Base-by-base conservation (phyloP, 2,113 vertebrate species). In the Sciurus niger region DNA sequence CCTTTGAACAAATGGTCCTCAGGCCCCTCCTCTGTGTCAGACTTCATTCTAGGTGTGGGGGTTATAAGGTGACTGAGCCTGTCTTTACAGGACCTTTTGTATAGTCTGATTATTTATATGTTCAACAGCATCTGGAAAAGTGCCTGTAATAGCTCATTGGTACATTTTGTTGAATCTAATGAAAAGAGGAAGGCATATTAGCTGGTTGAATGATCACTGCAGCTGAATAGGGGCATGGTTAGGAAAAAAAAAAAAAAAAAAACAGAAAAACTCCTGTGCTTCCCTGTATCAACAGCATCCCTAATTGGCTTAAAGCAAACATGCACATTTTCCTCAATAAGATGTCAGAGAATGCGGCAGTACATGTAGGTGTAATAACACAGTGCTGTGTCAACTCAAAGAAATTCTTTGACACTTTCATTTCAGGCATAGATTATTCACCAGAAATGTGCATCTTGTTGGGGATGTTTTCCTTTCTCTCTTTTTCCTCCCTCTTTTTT, bases 271-370 rank as follows among this genome's bases (percentile, higher is more conserved):
- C 46, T 17, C 65, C 4, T 55, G 1, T 2, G 10, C 55, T 48
- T 86, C 68, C 25, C 4, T 65, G 37, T 65, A 89, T 72, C 70
- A 67, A 51, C 37, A 90, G 17, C 74, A 92, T 84, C 83, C n/a
- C 67, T 96, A 93, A 97, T 73, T 92, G 89, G 79, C 92, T 97
- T 76, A 89, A 58, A 58, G 89, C 70, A 90, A 82, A 67, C 93
- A 95, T 72, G 78, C 51, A 37, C 51, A 48, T 87, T 91, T 85
- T 88, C 92, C 78, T 97, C 96, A 84, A 18, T 93, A 84, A 85
- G 85, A 92, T 96, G 79, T 93, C 18, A 70, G 25, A 60, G 48
- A 84, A 40, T 40, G 40, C 16, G 10, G 78, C 78, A 17, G 93
- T 40, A 32, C 78, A 60, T 18, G 53, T 77, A 77, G 92, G 80